Evolutionary conservation across 1,140 invertebrate genomes (phyloP).

Genomic region (Atta cephalotes): DNA sequence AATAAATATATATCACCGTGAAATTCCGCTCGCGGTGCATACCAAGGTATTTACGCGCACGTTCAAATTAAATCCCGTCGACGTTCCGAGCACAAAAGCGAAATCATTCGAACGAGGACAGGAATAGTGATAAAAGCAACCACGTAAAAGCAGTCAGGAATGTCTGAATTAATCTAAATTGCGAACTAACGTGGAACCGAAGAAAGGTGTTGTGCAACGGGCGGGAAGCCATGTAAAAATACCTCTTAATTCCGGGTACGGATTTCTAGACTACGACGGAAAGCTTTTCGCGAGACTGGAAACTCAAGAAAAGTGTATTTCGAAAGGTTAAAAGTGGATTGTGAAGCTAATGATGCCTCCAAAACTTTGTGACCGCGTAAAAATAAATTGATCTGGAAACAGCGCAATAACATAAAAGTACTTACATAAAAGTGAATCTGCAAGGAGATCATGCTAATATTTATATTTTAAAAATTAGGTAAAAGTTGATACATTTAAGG

Average conservation of each 20-base stretch:
- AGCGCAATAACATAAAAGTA: no score
- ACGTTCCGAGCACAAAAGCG: constrained; percentile 6
- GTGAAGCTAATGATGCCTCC: not conserved
- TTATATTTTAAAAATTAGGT: not conserved
- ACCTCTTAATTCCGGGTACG: constrained; percentile 46
- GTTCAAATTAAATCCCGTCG: constrained; percentile 48
- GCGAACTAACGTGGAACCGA: constrained; percentile 12
- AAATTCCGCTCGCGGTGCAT: constrained; percentile 16
- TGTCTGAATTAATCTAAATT: constrained; percentile 58
- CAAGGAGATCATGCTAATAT: not conserved
- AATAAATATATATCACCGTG: constrained; percentile 2
- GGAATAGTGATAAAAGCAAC: constrained; percentile 25
- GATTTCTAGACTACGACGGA: constrained; percentile 45
- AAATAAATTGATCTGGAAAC: not conserved
- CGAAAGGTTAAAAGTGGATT: constrained; percentile 30
- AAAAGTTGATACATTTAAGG: not conserved
- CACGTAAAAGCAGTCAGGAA: not conserved
- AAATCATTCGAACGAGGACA: constrained; percentile 18
- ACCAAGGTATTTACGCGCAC: constrained; percentile 22
- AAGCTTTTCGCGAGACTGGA: constrained; percentile 45
- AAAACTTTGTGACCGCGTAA: constrained; percentile 6
- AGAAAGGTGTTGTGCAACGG: not conserved
- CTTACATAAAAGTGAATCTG: not conserved
- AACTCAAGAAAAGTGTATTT: constrained; percentile 69
- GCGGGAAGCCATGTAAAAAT: constrained; percentile 49